Conservation (phyloP, 2,797 vertebrate genomes). For the Bovichtus variegatus region DNA sequence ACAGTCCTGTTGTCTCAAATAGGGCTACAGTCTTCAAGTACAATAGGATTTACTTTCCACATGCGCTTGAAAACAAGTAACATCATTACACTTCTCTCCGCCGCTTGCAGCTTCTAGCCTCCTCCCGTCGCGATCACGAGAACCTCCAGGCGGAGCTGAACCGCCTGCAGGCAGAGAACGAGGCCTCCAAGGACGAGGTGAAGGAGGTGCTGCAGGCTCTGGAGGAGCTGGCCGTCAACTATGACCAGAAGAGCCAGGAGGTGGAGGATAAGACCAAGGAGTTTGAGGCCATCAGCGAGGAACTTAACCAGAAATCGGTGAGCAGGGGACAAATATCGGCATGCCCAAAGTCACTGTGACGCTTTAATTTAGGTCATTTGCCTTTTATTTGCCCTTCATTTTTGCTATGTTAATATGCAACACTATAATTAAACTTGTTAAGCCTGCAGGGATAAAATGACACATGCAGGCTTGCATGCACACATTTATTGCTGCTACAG, state of each 20-base stretch:
- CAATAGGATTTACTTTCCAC: background rate
- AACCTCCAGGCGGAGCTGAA: slow-evolving; percentile 95
- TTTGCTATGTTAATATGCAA: background rate
- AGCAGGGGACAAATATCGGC: slow-evolving; percentile 4
- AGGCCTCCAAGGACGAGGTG: slow-evolving; percentile 97
- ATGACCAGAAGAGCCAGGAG: slow-evolving; percentile 98
- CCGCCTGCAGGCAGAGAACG: slow-evolving; percentile 95
- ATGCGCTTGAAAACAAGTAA: background rate
- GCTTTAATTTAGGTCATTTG: background rate
- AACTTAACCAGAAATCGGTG: slow-evolving; percentile 97
- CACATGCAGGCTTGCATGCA: background rate
- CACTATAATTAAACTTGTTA: background rate
- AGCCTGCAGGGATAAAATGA: background rate
- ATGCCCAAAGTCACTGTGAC: background rate
- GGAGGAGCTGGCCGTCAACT: slow-evolving; percentile 97
- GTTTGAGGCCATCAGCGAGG: slow-evolving; percentile 94
- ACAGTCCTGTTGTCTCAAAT: background rate
- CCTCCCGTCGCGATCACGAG: slow-evolving; percentile 94
- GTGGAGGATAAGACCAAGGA: slow-evolving; percentile 98
- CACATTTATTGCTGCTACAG: background rate
- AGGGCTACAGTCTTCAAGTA: background rate
- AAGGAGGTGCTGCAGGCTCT: slow-evolving; percentile 97
- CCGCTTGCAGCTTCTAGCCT: slow-evolving; percentile 88
- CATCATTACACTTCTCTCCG: background rate
- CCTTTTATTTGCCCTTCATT: slow-evolving; percentile 18